Evolutionary conservation across 1,140 invertebrate species (phyloP).

Genomic region (Trachymyrmex septentrionalis): DNA sequence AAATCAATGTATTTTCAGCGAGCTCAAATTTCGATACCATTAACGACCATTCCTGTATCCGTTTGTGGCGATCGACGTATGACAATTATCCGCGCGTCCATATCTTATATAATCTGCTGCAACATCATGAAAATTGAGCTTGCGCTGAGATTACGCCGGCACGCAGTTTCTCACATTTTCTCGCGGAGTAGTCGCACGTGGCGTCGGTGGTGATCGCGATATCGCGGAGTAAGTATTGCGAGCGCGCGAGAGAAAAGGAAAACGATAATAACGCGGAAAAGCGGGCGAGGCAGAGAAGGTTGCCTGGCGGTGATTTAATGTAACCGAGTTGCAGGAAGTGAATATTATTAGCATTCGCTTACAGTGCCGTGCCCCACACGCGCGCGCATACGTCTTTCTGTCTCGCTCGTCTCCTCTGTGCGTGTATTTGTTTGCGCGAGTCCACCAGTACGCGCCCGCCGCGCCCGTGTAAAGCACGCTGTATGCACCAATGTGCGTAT

Average conservation of each 20-base stretch:
- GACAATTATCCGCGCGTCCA: neutral
- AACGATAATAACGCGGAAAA: slow-evolving; percentile 76
- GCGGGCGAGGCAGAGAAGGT: slow-evolving; percentile 55
- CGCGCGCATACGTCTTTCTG: slow-evolving; percentile 56
- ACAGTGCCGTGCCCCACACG: slow-evolving; percentile 51
- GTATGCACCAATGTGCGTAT: neutral
- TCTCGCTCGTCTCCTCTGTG: slow-evolving; percentile 43
- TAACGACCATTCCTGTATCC: neutral
- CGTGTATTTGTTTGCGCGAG: neutral
- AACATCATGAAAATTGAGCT: neutral
- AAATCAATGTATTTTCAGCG: slow-evolving; percentile 30
- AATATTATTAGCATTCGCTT: slow-evolving; percentile 83
- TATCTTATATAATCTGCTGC: neutral
- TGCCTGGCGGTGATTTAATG: slow-evolving; percentile 77
- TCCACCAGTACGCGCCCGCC: neutral
- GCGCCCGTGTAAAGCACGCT: slow-evolving; percentile 2
- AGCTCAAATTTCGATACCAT: neutral
- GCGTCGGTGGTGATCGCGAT: slow-evolving; percentile 48
- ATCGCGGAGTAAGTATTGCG: slow-evolving; percentile 14
- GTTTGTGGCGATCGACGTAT: neutral
- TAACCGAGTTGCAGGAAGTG: slow-evolving; percentile 81
- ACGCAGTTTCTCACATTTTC: neutral
- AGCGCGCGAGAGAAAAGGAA: slow-evolving; percentile 56
- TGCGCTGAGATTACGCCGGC: neutral
- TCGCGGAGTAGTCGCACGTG: neutral